Conservation (phyloP, 1,140 invertebrate genomes). For the Lasaia peninsularis region DNA sequence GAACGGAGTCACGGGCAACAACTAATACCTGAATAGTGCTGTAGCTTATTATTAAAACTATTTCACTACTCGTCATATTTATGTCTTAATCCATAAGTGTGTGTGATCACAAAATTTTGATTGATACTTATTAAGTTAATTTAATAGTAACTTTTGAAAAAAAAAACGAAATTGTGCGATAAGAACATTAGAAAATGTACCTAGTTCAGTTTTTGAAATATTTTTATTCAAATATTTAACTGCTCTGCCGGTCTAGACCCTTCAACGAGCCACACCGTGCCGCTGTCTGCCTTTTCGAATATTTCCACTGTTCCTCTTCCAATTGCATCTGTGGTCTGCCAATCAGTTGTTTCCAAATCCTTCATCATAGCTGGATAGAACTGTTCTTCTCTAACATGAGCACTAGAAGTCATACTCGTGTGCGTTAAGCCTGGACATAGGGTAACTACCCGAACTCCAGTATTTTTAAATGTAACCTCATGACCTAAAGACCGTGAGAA, state of each 20-base stretch:
- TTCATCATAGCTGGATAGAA: not conserved
- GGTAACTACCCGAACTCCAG: constrained; percentile 69
- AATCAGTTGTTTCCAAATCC: not conserved
- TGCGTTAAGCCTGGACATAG: constrained; percentile 74
- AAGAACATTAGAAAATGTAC: no score
- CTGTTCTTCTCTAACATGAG: not conserved
- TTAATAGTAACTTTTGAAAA: no score
- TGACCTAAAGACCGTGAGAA: constrained; percentile 73
- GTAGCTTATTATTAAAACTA: no score
- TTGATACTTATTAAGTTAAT: no score
- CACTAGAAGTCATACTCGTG: constrained; percentile 40
- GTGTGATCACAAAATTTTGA: no score
- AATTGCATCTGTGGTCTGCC: not conserved
- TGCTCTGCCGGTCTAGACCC: constrained; percentile 13
- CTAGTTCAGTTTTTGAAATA: not conserved
- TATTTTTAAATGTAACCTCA: constrained; percentile 70
- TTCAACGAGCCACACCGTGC: constrained; percentile 18
- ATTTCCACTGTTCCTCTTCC: constrained; percentile 12
- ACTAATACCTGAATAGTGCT: no score
- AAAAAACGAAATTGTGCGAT: no score
- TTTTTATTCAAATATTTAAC: not conserved
- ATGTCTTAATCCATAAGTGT: no score
- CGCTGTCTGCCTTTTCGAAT: constrained; percentile 17
- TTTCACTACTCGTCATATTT: no score
- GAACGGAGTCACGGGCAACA: no score